These are phyloP conservation scores for Pseudochromis fuscus DNA, from an alignment of 2,797 vertebrate species.

Conservation along the genomic window DNA sequence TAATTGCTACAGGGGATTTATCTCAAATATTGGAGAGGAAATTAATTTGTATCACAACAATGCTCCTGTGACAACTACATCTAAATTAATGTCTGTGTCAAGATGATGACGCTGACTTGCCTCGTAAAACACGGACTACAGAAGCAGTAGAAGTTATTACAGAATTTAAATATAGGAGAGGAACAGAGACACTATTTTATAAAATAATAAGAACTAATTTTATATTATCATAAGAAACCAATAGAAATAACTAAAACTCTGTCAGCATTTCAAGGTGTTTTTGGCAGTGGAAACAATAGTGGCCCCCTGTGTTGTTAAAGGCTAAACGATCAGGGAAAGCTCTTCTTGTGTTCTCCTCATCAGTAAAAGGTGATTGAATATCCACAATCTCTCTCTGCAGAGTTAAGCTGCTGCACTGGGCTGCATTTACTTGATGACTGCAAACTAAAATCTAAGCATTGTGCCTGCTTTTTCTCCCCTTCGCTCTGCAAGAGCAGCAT, in stretches of 20 bases:
- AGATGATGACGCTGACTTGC: constrained; percentile 34
- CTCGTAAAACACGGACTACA: constrained; percentile 29
- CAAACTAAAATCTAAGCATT: constrained; percentile 53
- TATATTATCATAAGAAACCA: constrained; percentile 10
- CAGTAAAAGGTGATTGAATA: constrained; percentile 44
- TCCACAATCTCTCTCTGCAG: constrained; percentile 47
- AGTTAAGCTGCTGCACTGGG: constrained; percentile 47
- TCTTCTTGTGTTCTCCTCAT: constrained; percentile 6
- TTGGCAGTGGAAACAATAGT: constrained; percentile 1
- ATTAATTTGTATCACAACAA: constrained; percentile 72
- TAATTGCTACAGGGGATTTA: constrained; percentile 73
- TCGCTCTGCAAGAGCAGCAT: constrained; percentile 64
- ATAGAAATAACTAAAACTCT: constrained; percentile 9
- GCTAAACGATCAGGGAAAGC: constrained; percentile 31
- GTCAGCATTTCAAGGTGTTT: constrained; percentile 3
- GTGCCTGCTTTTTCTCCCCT: constrained; percentile 25
- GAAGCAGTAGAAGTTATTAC: too few relatives aligned
- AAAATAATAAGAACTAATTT: constrained; percentile 7
- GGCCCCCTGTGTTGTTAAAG: constrained; percentile 2
- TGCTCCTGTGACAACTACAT: constrained; percentile 56
- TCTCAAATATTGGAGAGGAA: constrained; percentile 67
- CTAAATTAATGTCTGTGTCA: constrained; percentile 47
- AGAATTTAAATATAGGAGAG: not conserved
- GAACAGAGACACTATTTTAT: not conserved
- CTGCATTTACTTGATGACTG: constrained; percentile 66